Percentiles rank a stretch among this genome's conserved stretches.
Conservation (phyloP, 2,888 invertebrate species). For the Andrena bicolor region DNA sequence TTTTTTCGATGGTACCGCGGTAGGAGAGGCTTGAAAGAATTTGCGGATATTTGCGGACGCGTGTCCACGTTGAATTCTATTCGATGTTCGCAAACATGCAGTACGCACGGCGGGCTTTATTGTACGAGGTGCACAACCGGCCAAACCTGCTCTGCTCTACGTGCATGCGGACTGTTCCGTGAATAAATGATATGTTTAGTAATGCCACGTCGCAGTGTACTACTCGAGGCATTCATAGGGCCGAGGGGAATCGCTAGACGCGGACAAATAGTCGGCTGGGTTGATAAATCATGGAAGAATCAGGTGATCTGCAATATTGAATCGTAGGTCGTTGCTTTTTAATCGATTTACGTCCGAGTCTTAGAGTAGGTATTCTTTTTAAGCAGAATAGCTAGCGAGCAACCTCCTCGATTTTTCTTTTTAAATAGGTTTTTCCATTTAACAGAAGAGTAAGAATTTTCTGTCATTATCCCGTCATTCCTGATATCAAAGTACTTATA, state of each 20-base stretch:
- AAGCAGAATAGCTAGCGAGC: no score
- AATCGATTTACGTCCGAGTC: no score
- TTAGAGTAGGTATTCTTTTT: no score
- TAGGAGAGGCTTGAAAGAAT: slow-evolving; percentile 54
- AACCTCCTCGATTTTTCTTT: no score
- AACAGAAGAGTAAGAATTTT: no score
- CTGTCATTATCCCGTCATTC: no score
- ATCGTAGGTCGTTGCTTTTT: background rate
- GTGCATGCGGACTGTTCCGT: slow-evolving; percentile 63
- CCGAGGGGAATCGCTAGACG: background rate
- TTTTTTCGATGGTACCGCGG: slow-evolving; percentile 28
- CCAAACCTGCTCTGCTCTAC: slow-evolving; percentile 16
- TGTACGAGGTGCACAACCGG: slow-evolving; percentile 32
- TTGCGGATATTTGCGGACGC: slow-evolving; percentile 56
- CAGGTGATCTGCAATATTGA: slow-evolving; percentile 14
- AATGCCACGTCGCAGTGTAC: slow-evolving; percentile 59
- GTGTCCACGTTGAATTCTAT: slow-evolving; percentile 57
- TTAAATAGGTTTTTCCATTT: no score
- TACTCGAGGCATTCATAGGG: slow-evolving; percentile 36
- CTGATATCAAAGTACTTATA: no score
- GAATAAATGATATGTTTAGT: slow-evolving; percentile 74
- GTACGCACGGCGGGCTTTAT: slow-evolving; percentile 50
- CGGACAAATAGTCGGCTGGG: slow-evolving; percentile 52
- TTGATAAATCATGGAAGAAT: slow-evolving; percentile 65
- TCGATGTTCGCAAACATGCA: slow-evolving; percentile 59